Percentiles rank a stretch among this genome's conserved stretches.
phyloP scores from a whole-genome alignment of 2,113 vertebrate species.

The Jaculus jaculus region DNA sequence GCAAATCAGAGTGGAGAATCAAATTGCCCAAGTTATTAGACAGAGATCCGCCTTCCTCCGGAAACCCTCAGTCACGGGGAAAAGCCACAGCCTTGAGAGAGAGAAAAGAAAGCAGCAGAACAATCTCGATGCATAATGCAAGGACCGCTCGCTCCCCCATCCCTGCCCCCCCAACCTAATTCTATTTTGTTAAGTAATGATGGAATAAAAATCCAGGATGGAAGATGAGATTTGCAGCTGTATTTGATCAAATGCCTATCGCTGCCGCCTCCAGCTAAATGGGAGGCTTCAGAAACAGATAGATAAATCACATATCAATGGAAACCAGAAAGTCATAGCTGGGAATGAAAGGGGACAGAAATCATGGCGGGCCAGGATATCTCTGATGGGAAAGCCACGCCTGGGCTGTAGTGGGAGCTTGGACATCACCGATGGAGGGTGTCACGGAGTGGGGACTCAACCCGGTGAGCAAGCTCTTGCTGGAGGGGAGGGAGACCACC shows the following conservation, averaged over 20 bases:
- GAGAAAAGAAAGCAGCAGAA: not conserved
- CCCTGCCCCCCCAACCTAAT: not conserved
- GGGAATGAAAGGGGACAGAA: conserved; percentile 57
- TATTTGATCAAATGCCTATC: conserved; percentile 70
- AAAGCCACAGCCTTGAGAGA: not conserved
- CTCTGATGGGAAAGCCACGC: not conserved
- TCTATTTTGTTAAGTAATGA: conserved; percentile 73
- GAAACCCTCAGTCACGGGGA: not conserved
- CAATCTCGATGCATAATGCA: conserved; percentile 38
- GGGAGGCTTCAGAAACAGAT: conserved; percentile 59
- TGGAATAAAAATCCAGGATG: conserved; percentile 67
- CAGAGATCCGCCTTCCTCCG: not conserved
- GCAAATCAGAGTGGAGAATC: conserved; percentile 1
- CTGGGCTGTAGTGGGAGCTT: not conserved
- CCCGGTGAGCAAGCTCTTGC: rapidly evolving
- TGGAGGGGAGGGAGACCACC: not conserved
- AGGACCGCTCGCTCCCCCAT: not conserved
- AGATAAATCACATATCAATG: conserved; percentile 65
- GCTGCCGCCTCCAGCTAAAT: conserved; percentile 28
- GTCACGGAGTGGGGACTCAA: not conserved
- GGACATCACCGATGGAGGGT: rapidly evolving
- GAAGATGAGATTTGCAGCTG: conserved; percentile 28
- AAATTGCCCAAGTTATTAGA: not conserved
- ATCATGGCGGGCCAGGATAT: not conserved
- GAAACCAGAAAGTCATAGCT: conserved; percentile 56